phyloP scores from a whole-genome alignment of 2,888 invertebrate species.

The Orthosia incerta region DNA sequence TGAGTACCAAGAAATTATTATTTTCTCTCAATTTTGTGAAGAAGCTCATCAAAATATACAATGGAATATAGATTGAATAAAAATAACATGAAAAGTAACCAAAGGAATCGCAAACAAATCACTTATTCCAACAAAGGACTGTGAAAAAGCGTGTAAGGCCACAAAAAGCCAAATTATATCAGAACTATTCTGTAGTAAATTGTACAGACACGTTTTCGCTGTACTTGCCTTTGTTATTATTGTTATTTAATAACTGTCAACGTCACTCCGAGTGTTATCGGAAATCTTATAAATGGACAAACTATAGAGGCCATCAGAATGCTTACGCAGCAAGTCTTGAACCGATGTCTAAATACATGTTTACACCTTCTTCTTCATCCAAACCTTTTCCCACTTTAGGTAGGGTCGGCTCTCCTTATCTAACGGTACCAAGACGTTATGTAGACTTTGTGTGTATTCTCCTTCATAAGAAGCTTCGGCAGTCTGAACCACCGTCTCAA shows the following conservation, averaged over 20 bases:
- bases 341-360: too few relatives aligned
- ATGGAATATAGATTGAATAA: not conserved
- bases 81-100: not conserved
- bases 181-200: slow-evolving; percentile 22
- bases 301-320: not conserved
- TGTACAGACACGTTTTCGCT: slow-evolving; percentile 25
- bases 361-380: too few relatives aligned
- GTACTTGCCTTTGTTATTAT: slow-evolving; percentile 18
- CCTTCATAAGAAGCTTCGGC: too few relatives aligned
- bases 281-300: slow-evolving; percentile 20
- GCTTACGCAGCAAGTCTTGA: not conserved
- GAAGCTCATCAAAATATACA: not conserved
- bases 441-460: too few relatives aligned
- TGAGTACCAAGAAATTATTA: too few relatives aligned
- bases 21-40: too few relatives aligned
- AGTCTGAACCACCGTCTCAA: too few relatives aligned
- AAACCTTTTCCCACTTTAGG: too few relatives aligned
- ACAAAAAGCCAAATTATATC: slow-evolving; percentile 33
- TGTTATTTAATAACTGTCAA: slow-evolving; percentile 59
- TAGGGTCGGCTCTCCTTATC: too few relatives aligned
- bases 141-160: slow-evolving; percentile 12
- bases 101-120: not conserved
- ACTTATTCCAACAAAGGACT: slow-evolving; percentile 17
- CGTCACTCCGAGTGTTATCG: slow-evolving; percentile 22
- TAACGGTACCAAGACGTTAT: too few relatives aligned